Percentiles rank a stretch among this genome's conserved stretches.
phyloP scores from a whole-genome alignment of 1,140 invertebrate genomes.

The Diorhabda elongata region DNA sequence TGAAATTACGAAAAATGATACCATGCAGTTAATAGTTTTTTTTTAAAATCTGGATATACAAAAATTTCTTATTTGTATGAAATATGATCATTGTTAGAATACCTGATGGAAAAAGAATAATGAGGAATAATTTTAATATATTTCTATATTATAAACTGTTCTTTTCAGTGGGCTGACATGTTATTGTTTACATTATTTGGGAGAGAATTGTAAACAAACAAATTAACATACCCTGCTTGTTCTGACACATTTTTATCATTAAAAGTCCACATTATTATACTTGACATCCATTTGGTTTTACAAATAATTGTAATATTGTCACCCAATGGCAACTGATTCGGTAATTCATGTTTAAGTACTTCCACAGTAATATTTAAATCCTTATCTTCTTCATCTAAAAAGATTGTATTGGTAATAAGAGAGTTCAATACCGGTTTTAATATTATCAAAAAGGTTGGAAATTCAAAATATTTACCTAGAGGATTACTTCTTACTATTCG shows the following conservation, averaged over 20 bases:
- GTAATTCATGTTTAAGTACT: constrained; percentile 37
- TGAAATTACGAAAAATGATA: no score
- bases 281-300: constrained; percentile 43
- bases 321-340: constrained; percentile 41
- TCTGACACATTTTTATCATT: constrained; percentile 49
- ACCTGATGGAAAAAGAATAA: no score
- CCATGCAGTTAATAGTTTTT: no score
- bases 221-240: constrained; percentile 42
- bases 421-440: constrained; percentile 7
- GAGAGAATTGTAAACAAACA: constrained; percentile 6
- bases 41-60: no score
- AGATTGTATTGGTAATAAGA: neutral
- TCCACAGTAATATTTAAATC: constrained; percentile 35
- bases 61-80: no score
- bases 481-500: constrained; percentile 31
- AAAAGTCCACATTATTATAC: constrained; percentile 47
- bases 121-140: no score
- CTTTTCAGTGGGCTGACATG: no score
- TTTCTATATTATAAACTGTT: no score
- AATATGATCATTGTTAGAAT: no score
- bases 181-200: no score
- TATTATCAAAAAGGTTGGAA: constrained; percentile 6
- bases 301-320: constrained; percentile 50
- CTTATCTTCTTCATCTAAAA: constrained; percentile 34
- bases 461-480: constrained; percentile 31